These are phyloP conservation scores for Musca domestica DNA, from an alignment of 1,140 invertebrate species.

Conservation along the genomic window DNA sequence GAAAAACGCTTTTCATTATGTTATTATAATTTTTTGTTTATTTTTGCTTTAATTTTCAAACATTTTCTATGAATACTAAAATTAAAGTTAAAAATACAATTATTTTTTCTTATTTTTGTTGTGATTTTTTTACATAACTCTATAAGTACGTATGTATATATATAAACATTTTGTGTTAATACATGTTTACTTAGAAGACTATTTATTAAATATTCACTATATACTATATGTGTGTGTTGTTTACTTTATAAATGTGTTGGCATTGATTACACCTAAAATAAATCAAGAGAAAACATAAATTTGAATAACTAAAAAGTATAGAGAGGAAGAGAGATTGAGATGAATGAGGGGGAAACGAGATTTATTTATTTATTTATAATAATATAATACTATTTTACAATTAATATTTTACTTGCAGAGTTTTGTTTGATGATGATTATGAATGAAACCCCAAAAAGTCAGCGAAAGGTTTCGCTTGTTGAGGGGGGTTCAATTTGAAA, in stretches of 20 bases:
- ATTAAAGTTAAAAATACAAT: slow-evolving; percentile 35
- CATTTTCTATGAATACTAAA: slow-evolving; percentile 55
- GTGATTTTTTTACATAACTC: slow-evolving; percentile 20
- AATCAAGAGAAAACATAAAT: background rate
- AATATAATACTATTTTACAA: slow-evolving; percentile 11
- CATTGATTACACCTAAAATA: background rate
- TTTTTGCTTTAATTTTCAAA: slow-evolving; percentile 52
- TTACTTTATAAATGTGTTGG: background rate
- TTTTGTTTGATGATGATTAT: slow-evolving; percentile 13
- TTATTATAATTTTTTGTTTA: slow-evolving; percentile 44
- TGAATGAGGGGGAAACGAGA: slow-evolving; percentile 1
- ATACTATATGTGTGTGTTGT: slow-evolving; percentile 14
- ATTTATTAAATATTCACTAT: slow-evolving; percentile 23
- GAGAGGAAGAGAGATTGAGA: background rate
- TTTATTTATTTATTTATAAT: slow-evolving; percentile 6
- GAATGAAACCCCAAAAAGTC: background rate
- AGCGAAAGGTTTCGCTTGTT: background rate
- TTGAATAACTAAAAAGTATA: slow-evolving; percentile 7
- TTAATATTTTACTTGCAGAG: background rate
- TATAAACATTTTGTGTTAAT: slow-evolving; percentile 26
- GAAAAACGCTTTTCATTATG: background rate
- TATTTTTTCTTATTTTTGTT: slow-evolving; percentile 18
- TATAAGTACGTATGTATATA: slow-evolving; percentile 16
- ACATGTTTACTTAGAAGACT: slow-evolving; percentile 9
- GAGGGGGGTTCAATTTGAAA: background rate